Conservation (phyloP, 2,888 invertebrate species). For the Oligia latruncula region DNA sequence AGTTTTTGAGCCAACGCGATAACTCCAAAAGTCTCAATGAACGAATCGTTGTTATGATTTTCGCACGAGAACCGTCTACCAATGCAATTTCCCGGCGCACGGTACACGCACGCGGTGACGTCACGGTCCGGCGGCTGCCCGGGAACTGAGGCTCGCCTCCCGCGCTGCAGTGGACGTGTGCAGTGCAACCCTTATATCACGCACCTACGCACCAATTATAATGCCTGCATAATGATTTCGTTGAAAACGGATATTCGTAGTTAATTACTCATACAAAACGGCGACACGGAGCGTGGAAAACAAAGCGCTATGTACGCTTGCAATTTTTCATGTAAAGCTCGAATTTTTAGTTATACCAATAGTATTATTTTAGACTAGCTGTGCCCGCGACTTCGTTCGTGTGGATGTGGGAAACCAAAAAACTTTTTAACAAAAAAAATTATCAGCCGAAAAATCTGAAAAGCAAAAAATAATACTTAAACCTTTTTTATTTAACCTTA, state of each 20-base stretch:
- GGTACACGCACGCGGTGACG: constrained; percentile 1
- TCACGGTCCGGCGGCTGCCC: constrained; percentile 3
- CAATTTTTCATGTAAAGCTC: background rate
- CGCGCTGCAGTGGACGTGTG: background rate
- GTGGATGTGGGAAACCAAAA: too few relatives aligned
- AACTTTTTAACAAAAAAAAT: too few relatives aligned
- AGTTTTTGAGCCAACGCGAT: background rate
- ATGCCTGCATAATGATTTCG: background rate
- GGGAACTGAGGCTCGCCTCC: background rate
- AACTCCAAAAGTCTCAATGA: background rate
- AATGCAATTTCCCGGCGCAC: background rate
- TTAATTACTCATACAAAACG: background rate
- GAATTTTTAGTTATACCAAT: background rate
- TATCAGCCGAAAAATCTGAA: too few relatives aligned
- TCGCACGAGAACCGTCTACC: background rate
- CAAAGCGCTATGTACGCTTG: background rate
- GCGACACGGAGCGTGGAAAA: background rate
- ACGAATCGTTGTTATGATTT: too few relatives aligned
- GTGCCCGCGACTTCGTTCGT: too few relatives aligned
- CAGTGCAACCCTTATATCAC: background rate
- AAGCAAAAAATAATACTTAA: too few relatives aligned
- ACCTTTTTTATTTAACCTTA: too few relatives aligned
- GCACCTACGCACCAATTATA: background rate
- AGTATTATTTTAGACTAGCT: background rate
- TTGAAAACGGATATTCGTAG: too few relatives aligned